Percentiles rank a stretch among this genome's conserved stretches.
phyloP scores from a whole-genome alignment of 2,113 vertebrate species.

The Zosterops pallidus region DNA sequence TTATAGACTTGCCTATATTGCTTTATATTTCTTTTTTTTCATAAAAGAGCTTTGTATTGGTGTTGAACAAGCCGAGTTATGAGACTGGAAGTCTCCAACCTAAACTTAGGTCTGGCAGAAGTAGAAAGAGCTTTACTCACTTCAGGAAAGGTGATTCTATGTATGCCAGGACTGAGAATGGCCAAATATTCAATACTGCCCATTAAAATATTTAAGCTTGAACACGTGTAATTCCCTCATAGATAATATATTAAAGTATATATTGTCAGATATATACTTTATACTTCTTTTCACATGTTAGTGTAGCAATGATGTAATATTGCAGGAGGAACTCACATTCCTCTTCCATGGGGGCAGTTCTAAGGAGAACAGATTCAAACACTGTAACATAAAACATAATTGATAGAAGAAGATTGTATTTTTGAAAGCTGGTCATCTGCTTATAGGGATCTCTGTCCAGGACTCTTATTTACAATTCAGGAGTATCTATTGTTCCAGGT shows the following conservation, averaged over 20 bases:
- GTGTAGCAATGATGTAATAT: background rate
- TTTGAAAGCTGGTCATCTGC: background rate
- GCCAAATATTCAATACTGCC: background rate
- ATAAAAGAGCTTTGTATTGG: constrained; percentile 22
- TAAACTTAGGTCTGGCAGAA: background rate
- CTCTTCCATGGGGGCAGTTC: background rate
- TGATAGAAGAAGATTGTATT: background rate
- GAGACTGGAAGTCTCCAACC: constrained; percentile 1
- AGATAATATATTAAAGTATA: background rate
- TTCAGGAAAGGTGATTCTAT: background rate
- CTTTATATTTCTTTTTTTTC: background rate
- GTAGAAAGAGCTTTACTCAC: background rate
- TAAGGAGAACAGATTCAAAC: background rate
- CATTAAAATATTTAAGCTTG: background rate
- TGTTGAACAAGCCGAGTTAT: background rate
- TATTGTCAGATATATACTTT: background rate
- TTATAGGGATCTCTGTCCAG: background rate
- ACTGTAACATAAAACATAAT: background rate
- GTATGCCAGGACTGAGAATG: background rate
- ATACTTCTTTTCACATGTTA: background rate
- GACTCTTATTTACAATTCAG: background rate
- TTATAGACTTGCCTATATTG: background rate
- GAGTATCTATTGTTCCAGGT: background rate
- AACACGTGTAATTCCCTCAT: background rate
- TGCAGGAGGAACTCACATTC: background rate